phyloP scores from a whole-genome alignment of 2,797 vertebrate genomes.

The Sciaenops ocellatus region DNA sequence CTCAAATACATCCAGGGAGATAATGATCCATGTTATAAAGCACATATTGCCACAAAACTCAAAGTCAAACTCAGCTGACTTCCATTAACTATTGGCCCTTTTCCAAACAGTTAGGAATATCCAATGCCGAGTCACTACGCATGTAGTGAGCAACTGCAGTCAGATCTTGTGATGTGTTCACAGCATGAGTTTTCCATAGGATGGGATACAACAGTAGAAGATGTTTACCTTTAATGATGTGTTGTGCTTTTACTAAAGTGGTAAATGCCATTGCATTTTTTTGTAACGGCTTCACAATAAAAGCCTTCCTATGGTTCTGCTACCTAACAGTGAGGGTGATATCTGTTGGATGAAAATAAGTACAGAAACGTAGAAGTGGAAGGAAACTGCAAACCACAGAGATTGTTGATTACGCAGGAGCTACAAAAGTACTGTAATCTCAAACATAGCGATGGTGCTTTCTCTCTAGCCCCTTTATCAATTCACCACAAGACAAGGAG shows the following conservation, averaged over 20 bases:
- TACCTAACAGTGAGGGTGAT: background rate
- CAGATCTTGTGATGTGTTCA: constrained; percentile 9
- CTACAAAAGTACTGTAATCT: background rate
- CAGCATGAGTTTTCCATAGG: background rate
- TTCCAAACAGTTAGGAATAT: background rate
- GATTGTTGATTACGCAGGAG: background rate
- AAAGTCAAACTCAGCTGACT: constrained; percentile 8
- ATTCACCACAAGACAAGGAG: background rate
- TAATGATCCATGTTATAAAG: constrained; percentile 5
- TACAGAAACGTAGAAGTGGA: background rate
- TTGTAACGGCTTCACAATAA: background rate
- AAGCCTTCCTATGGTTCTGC: background rate
- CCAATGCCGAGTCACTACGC: background rate
- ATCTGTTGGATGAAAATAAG: background rate
- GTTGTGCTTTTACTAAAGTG: constrained; percentile 1
- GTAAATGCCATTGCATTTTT: background rate
- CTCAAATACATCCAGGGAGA: background rate
- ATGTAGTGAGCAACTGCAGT: background rate
- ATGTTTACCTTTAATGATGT: constrained; percentile 18
- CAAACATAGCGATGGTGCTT: background rate
- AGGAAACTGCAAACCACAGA: background rate
- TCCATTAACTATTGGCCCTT: constrained; percentile 2
- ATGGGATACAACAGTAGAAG: constrained; percentile 2
- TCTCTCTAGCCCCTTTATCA: background rate
- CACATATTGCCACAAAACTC: background rate